Conservation (phyloP, 2,888 invertebrate species). For the Gymnosoma rotundatum region DNA sequence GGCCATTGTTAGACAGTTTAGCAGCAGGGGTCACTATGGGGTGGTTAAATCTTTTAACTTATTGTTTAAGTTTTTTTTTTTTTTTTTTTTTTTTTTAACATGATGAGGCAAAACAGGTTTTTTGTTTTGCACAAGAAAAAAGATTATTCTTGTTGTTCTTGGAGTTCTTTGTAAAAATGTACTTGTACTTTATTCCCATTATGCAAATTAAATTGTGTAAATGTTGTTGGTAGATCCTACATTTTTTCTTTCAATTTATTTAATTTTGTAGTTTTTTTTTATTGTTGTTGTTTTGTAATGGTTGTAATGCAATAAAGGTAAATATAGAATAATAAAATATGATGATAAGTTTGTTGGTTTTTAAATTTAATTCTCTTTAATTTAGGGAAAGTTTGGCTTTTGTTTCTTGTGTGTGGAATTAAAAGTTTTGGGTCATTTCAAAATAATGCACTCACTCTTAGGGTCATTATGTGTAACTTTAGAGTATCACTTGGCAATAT, state of each 20-base stretch:
- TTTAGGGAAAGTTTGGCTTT: slow-evolving; percentile 12
- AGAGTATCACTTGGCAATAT: slow-evolving; percentile 25
- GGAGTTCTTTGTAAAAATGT: slow-evolving; percentile 17
- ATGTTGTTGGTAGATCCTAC: slow-evolving; percentile 59
- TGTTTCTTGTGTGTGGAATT: neutral
- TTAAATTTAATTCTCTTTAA: slow-evolving; percentile 62
- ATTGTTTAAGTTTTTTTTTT: slow-evolving; percentile 15
- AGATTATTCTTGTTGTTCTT: neutral
- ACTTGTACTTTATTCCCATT: slow-evolving; percentile 75
- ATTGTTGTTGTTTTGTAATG: slow-evolving; percentile 35
- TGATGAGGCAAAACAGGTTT: neutral
- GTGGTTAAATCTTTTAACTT: neutral
- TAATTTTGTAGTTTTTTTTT: slow-evolving; percentile 15
- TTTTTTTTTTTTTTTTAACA: slow-evolving; percentile 12
- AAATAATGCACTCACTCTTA: slow-evolving; percentile 8
- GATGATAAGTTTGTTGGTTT: slow-evolving; percentile 48
- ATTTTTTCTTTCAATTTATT: slow-evolving; percentile 45
- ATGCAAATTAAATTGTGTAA: slow-evolving; percentile 79
- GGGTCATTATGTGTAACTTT: slow-evolving; percentile 13
- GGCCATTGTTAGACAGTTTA: slow-evolving; percentile 14
- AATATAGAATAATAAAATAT: slow-evolving; percentile 52
- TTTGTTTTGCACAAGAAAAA: neutral
- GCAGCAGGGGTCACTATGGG: slow-evolving; percentile 6
- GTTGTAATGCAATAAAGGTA: slow-evolving; percentile 60
- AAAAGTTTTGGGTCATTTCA: neutral